Evolutionary conservation across 2,888 invertebrate species (phyloP), one percentile per base, ranked within the genome.

Genomic region (Phania funesta): DNA sequence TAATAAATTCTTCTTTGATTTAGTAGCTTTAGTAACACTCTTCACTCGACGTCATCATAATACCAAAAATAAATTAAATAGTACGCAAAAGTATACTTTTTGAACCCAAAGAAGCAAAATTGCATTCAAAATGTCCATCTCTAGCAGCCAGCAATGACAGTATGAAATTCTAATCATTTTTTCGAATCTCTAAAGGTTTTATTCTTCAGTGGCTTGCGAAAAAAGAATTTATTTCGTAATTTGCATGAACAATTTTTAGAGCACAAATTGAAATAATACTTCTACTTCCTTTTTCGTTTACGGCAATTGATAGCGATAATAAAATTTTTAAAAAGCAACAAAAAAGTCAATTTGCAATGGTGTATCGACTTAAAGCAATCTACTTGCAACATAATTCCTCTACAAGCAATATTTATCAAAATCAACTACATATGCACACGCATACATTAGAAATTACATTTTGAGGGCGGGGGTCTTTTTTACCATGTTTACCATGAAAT

Each of bases 401-500:
- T 32, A 4, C 24, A 32, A 26, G 62, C 20, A 32, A 54, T 20
- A 41, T 52, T 26, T 68, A 41, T 44, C 52, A 13, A 41, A 58
- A 64, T 50, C 56, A 20, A 56, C 22, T 78, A 7, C 56, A 38
- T 18, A 26, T 11, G 13, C n/a, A n/a, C n/a, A n/a, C n/a, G n/a
- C n/a, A n/a, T n/a, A 65, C 35, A n/a, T 44, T 3, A 48, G 24
- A 18, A 16, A 29, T 64, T 32, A 18, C 8, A n/a, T 26, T 52
- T 50, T 18, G 38, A 35, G 44, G 44, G 62, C 6, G 8, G 44
- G 44, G 62, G 6, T n/a, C 44, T 75, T 44, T 50, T 71, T 65
- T 50, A 48, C 8, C 76, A 76, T 32, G 16, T 67, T 62, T 60
- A 48, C 54, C 71, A 73, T 81, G 76, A 81, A 81, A 81, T 81